phyloP scores from a whole-genome alignment of 1,140 invertebrate genomes.

The Platyscapa corneri region DNA sequence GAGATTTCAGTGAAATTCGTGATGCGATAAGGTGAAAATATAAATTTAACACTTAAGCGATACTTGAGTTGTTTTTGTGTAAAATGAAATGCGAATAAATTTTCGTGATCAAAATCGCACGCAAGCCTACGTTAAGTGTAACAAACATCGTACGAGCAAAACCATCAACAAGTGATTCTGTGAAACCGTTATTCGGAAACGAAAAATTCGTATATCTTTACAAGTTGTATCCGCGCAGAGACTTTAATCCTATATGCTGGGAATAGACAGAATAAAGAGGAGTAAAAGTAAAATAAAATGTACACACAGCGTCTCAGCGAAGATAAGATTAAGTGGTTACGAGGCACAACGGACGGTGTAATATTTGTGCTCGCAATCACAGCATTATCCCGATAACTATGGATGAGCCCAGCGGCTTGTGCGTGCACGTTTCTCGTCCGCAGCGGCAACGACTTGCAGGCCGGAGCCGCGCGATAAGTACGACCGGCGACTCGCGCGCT shows the following conservation, averaged over 20 bases:
- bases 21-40: background rate
- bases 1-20: background rate
- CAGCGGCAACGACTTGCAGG: background rate
- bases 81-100: background rate
- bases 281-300: background rate
- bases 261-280: background rate
- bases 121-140: background rate
- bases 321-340: constrained; percentile 3
- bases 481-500: background rate
- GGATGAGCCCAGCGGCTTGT: constrained; percentile 3
- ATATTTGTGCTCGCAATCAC: constrained; percentile 8
- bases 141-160: background rate
- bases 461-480: constrained; percentile 8
- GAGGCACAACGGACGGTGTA: background rate
- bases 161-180: background rate
- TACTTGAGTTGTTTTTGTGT: background rate
- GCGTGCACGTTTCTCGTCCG: background rate
- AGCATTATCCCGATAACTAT: constrained; percentile 11
- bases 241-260: background rate
- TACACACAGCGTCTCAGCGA: background rate
- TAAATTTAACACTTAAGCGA: background rate
- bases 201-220: background rate
- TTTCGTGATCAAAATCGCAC: background rate
- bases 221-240: background rate
- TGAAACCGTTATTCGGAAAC: background rate